Percentiles rank a stretch among this genome's conserved stretches.
Evolutionary conservation across 2,888 invertebrate species (phyloP).

Genomic region (Drosophila longiperda): DNA sequence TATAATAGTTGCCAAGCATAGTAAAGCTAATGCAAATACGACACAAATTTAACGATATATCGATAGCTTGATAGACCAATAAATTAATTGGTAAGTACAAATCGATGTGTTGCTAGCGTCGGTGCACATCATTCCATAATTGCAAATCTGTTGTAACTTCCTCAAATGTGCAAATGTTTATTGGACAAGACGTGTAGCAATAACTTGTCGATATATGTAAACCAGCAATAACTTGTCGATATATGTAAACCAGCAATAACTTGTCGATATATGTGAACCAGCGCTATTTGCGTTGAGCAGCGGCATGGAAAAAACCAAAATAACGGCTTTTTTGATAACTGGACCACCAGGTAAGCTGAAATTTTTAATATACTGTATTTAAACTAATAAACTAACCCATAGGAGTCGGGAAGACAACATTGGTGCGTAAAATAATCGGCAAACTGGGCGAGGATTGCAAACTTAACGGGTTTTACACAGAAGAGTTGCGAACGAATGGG

Average conservation of each 20-base stretch:
- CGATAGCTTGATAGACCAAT: neutral
- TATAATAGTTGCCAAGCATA: neutral
- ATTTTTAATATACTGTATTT: neutral
- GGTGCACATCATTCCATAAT: neutral
- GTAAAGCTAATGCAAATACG: neutral
- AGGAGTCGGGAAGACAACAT: slow-evolving; percentile 90
- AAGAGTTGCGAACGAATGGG: slow-evolving; percentile 86
- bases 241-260: no score
- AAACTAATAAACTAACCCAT: neutral
- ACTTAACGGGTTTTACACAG: slow-evolving; percentile 88
- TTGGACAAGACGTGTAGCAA: neutral
- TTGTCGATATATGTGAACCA: slow-evolving; percentile 13
- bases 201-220: no score
- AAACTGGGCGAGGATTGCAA: slow-evolving; percentile 51
- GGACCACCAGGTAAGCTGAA: slow-evolving; percentile 52
- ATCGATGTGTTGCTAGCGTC: no score
- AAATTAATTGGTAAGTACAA: neutral
- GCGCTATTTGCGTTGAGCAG: neutral
- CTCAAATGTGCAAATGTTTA: neutral
- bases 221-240: no score
- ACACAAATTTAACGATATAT: neutral
- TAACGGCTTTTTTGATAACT: slow-evolving; percentile 53
- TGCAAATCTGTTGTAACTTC: neutral
- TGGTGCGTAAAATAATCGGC: slow-evolving; percentile 85
- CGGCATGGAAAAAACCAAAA: slow-evolving; percentile 32